Conservation (phyloP, 2,113 vertebrate genomes). For the Elephas maximus region DNA sequence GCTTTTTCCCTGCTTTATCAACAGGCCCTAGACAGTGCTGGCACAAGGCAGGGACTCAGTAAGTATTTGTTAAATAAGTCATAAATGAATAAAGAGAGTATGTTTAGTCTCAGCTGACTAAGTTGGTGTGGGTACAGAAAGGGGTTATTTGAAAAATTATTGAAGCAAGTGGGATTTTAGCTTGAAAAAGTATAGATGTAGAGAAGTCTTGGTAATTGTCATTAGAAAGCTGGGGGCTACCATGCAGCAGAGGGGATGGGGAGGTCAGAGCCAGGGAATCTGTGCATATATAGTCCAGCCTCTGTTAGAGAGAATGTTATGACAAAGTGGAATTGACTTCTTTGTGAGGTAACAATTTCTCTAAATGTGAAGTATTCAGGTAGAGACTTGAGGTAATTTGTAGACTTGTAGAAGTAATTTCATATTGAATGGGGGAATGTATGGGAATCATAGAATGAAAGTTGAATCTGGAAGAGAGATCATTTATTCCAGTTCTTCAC, state of each 20-base stretch:
- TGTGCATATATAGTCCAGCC: not conserved
- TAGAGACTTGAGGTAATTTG: not conserved
- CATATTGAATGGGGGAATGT: not conserved
- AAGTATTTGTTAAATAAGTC: slow-evolving; percentile 49
- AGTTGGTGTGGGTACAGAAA: not conserved
- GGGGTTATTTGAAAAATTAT: not conserved
- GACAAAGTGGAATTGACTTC: not conserved
- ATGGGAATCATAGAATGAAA: not conserved
- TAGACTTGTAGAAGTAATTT: not conserved
- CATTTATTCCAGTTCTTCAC: not conserved
- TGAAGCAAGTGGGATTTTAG: not conserved
- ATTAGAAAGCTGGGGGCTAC: not conserved
- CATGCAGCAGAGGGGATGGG: not conserved
- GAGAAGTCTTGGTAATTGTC: not conserved
- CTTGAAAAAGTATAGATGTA: not conserved
- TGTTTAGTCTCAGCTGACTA: not conserved
- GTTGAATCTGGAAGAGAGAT: slow-evolving; percentile 32
- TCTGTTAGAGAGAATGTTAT: not conserved
- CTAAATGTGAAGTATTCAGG: not conserved
- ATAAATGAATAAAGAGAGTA: slow-evolving; percentile 46
- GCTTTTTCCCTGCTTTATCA: not conserved
- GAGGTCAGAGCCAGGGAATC: not conserved
- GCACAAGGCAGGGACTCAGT: not conserved
- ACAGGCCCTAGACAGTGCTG: not conserved
- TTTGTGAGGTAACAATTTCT: not conserved